phyloP scores from a whole-genome alignment of 2,888 invertebrate species.

The Xanthia icteritia region DNA sequence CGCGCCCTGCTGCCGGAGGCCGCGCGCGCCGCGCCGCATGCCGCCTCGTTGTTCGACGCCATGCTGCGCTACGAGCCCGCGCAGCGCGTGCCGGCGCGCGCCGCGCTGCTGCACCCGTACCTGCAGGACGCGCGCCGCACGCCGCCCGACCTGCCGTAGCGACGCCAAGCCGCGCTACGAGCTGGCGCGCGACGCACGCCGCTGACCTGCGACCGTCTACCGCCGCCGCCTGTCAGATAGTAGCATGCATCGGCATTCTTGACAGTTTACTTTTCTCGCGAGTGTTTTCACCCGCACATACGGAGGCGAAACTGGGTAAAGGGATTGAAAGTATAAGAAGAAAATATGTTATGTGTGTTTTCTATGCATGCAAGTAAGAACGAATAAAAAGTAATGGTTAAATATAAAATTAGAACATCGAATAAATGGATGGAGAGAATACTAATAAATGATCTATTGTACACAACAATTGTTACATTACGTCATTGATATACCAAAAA shows the following conservation, averaged over 20 bases:
- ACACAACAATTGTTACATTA: neutral
- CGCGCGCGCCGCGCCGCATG: conserved; percentile 86
- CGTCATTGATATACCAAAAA: too few species aligned
- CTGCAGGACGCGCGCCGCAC: conserved; percentile 93
- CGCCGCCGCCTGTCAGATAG: neutral
- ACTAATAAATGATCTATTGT: neutral
- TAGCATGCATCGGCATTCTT: neutral
- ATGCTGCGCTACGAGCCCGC: conserved; percentile 96
- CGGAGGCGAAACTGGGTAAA: neutral
- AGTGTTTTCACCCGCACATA: neutral
- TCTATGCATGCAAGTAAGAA: neutral
- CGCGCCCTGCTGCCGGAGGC: conserved; percentile 90
- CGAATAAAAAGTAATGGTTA: neutral
- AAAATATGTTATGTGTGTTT: conserved; percentile 1
- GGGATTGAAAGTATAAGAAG: neutral
- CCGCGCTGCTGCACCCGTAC: conserved; percentile 94
- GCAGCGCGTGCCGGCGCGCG: conserved; percentile 94
- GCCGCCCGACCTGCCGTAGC: conserved; percentile 87
- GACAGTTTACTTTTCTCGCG: neutral
- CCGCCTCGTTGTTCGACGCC: conserved; percentile 88
- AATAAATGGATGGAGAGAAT: neutral
- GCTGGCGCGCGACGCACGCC: too few species aligned
- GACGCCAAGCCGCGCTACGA: too few species aligned
- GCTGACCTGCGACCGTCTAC: too few species aligned
- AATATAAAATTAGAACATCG: neutral